Percentiles rank a stretch among this genome's conserved stretches.
These are phyloP conservation scores for Turdus rufiventris DNA, from an alignment of 2,113 vertebrate species.

Conservation along the genomic window DNA sequence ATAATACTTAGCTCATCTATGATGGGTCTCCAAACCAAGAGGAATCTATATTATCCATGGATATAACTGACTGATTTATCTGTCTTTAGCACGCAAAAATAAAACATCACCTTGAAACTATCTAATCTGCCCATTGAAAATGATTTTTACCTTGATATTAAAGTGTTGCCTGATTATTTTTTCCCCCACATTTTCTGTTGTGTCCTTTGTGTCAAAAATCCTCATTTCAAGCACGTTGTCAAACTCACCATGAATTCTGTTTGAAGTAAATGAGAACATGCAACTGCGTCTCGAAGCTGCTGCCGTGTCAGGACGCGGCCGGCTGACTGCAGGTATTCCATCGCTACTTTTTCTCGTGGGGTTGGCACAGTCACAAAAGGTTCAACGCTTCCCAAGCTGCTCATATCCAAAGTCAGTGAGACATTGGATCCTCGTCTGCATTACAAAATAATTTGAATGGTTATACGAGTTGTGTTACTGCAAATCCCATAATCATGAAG, in stretches of 20 bases:
- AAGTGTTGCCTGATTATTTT: not conserved
- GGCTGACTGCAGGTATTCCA: slow-evolving; percentile 89
- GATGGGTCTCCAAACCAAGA: not conserved
- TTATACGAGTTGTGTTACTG: not conserved
- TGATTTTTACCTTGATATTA: not conserved
- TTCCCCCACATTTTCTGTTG: not conserved
- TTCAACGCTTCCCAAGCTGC: slow-evolving; percentile 83
- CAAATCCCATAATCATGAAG: not conserved
- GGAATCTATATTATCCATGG: not conserved
- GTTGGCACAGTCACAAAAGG: slow-evolving; percentile 81
- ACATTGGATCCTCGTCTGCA: slow-evolving; percentile 92
- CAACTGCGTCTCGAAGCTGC: slow-evolving; percentile 78
- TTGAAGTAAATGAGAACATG: slow-evolving; percentile 85
- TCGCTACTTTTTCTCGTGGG: slow-evolving; percentile 83
- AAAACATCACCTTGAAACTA: not conserved
- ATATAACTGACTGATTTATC: not conserved
- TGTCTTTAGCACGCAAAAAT: not conserved
- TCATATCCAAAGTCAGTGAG: slow-evolving; percentile 94
- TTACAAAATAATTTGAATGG: slow-evolving; percentile 3
- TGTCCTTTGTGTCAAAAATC: not conserved
- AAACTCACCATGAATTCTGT: slow-evolving; percentile 89
- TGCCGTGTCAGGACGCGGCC: slow-evolving; percentile 79
- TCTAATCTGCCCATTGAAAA: not conserved
- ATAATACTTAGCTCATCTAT: not conserved
- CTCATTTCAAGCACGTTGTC: not conserved